These are phyloP conservation scores for Dendrolimus kikuchii DNA, from an alignment of 1,140 invertebrate species.

Conservation along the genomic window DNA sequence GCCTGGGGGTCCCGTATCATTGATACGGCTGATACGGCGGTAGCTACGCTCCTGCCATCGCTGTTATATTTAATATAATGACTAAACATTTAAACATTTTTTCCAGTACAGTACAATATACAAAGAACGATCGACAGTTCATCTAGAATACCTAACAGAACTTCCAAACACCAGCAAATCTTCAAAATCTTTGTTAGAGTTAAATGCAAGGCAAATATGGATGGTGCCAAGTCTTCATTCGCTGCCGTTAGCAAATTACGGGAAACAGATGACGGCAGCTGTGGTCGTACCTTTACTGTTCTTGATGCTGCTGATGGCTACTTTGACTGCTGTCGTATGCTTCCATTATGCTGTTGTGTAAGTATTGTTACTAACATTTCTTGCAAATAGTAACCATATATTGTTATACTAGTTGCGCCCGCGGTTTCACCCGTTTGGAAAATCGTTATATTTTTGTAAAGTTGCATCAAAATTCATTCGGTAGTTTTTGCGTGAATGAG, in stretches of 20 bases:
- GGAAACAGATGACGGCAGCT: constrained; percentile 79
- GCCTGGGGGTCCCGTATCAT: too few relatives aligned
- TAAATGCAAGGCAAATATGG: constrained; percentile 58
- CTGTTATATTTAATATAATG: too few relatives aligned
- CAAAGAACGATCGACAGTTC: constrained; percentile 38
- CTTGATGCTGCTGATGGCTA: constrained; percentile 76
- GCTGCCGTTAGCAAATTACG: constrained; percentile 81
- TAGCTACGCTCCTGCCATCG: too few relatives aligned
- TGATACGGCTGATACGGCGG: too few relatives aligned
- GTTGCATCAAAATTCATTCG: too few relatives aligned
- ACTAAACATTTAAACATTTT: neutral
- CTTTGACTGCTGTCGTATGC: constrained; percentile 83
- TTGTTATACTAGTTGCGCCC: too few relatives aligned
- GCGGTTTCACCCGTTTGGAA: too few relatives aligned
- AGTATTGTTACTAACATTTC: constrained; percentile 60
- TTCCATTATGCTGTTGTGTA: constrained; percentile 85
- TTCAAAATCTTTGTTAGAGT: constrained; percentile 9
- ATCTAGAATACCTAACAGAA: constrained; percentile 47
- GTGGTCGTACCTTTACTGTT: constrained; percentile 80
- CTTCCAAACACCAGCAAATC: constrained; percentile 26
- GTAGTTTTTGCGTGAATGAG: too few relatives aligned
- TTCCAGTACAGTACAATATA: constrained; percentile 60
- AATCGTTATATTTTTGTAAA: too few relatives aligned
- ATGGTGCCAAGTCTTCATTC: constrained; percentile 71
- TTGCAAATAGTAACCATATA: too few relatives aligned